Base-by-base conservation (phyloP, 1,140 invertebrate species). In the Macrobrachium rosenbergii region DNA sequence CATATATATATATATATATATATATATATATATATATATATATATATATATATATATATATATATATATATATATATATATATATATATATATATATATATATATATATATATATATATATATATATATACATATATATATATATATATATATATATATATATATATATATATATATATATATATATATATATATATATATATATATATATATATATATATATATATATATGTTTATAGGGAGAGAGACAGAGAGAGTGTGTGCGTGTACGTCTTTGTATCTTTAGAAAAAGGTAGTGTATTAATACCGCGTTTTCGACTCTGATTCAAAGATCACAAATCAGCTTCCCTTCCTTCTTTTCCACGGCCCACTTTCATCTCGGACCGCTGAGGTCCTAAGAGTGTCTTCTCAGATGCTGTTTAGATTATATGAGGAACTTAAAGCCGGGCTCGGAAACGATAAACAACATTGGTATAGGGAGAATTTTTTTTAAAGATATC, bases 1-100 rank as follows among this genome's bases (percentile, higher is more conserved):
- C 6, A 2, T 64, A 64, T 64, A 64, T 75, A 75, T 75, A 75
- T 75, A 75, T 75, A 21, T 75, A 75, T 75, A 75, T 75, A 75
- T 75, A 75, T 75, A 75, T 75, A 75, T 75, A 75, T 75, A 75
- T 75, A 75, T 75, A 75, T 75, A 75, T 75, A 75, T 75, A 73
- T 75, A 75, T 75, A 75, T 75, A 75, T 75, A 75, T 75, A 75
- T 75, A 7, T 75, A 75, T 75, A 75, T 75, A 75, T 75, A 75
- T 73, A 75, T 75, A 21, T 75, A 75, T 75, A 75, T 75, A 75
- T 75, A 75, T 75, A 75, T n/a, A 0, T 5, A 75, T 73, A 73
- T 73, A 73, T 73, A 73, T 73, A 73, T 73, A 73, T 73, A 73
- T 73, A 73, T 73, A 73, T 73, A 73, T 73, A 73, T 73, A 73